phyloP scores from a whole-genome alignment of 2,888 invertebrate species.

The Neria commutata region DNA sequence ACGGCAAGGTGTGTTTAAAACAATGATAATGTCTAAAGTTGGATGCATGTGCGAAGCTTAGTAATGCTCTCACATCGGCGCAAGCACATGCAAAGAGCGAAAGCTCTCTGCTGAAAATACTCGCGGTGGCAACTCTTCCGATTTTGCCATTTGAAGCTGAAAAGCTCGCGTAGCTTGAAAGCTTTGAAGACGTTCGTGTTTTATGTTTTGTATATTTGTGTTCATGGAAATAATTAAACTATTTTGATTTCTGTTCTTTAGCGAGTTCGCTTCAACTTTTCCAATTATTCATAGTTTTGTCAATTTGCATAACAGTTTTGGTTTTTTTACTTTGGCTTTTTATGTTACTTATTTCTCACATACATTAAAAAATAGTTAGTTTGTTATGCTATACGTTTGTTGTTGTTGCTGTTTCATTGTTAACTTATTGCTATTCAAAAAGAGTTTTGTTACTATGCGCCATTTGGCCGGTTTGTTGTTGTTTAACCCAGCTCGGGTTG shows the following conservation, averaged over 20 bases:
- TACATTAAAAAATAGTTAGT: slow-evolving; percentile 5
- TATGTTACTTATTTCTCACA: slow-evolving; percentile 10
- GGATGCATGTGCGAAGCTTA: not conserved
- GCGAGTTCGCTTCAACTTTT: slow-evolving; percentile 7
- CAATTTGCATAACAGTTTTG: slow-evolving; percentile 21
- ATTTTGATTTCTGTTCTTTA: slow-evolving; percentile 17
- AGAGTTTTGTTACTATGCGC: not conserved
- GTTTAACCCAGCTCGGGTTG: slow-evolving; percentile 14
- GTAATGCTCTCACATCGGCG: too few species aligned
- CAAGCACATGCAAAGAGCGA: too few species aligned
- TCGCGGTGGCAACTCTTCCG: too few species aligned
- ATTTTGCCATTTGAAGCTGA: slow-evolving; percentile 18
- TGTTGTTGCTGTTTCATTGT: slow-evolving; percentile 32
- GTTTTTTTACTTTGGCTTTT: slow-evolving; percentile 15
- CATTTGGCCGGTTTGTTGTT: slow-evolving; percentile 12
- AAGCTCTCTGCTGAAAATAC: too few species aligned
- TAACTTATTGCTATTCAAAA: slow-evolving; percentile 41
- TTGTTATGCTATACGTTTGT: slow-evolving; percentile 12
- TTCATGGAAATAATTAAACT: slow-evolving; percentile 23
- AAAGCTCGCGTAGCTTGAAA: slow-evolving; percentile 3
- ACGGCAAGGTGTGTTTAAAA: slow-evolving; percentile 18
- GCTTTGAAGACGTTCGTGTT: slow-evolving; percentile 10
- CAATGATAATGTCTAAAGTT: slow-evolving; percentile 5
- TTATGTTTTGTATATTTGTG: slow-evolving; percentile 7
- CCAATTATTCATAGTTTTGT: slow-evolving; percentile 20